Evolutionary conservation across 1,140 invertebrate species (phyloP), one percentile per base, ranked within the genome.

Genomic region (Ruditapes philippinarum): DNA sequence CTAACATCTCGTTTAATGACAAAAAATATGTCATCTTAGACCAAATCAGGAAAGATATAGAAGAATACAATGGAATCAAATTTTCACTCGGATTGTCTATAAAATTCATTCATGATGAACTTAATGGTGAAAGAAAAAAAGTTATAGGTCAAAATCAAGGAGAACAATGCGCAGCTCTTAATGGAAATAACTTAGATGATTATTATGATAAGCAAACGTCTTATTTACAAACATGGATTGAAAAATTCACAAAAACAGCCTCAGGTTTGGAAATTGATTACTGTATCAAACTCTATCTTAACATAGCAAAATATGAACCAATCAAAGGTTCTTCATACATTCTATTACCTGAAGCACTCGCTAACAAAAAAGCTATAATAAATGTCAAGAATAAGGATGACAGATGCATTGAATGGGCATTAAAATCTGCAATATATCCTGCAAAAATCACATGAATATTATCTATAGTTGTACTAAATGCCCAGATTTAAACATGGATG

Each of bases 301-400:
- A 57, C 57, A 57, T 60, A 7, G 78, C 54, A 54, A 80, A 80
- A 28, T 80, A 80, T 57, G 78, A 80, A 60, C 78, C 78, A 80
- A 28, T 80, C 9, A 54, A 60, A 28, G 78, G 78, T 54, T 31
- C 45, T 12, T 80, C 78, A 31, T 80, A 80, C 40, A 57, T 80
- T 19, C 45, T 25, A 57, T 22, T 80, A 4, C 49, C 78, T 45
- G 19, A 83, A 31, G 65, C 40, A 60, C 51, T 88, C 9, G 76
- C 62, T 38, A 60, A 54, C 17, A 81, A 88, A 49, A 88, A 81
- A n/a, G 87, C 87, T 17, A 88, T 88, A 33, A 38, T 74, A 54
- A 78, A 87, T 51, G 74, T 87, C 51, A 76, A 87, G 40, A 87
- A 87, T 51, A 40, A 76, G 33, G 84, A 88, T 81, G 76, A 88